Percentiles rank a stretch among this genome's conserved stretches.
Conservation (phyloP, 2,113 vertebrate genomes). For the Varanus salvator region DNA sequence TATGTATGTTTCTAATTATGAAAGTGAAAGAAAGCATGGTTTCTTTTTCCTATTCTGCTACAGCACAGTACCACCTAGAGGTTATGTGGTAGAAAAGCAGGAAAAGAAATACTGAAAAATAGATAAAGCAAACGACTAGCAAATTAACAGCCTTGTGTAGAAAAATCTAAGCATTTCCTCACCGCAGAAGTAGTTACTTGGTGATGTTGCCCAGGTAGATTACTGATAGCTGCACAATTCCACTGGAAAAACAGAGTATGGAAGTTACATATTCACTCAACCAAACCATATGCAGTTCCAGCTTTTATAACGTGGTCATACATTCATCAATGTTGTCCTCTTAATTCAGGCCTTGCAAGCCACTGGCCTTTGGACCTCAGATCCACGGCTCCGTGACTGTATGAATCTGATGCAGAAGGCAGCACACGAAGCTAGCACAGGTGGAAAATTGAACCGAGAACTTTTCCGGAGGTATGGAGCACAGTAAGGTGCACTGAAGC, state of each 20-base stretch:
- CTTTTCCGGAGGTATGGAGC: slow-evolving; percentile 10
- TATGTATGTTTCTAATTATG: too few relatives aligned
- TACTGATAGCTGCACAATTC: background rate
- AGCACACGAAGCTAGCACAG: slow-evolving; percentile 2
- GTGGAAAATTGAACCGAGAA: slow-evolving; percentile 9
- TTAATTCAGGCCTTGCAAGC: slow-evolving; percentile 9
- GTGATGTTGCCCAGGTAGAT: background rate
- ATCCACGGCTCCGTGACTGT: slow-evolving; percentile 22
- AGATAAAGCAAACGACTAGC: too few relatives aligned
- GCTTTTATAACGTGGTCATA: background rate
- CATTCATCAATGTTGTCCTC: background rate
- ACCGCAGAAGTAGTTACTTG: background rate
- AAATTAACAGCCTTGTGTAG: too few relatives aligned
- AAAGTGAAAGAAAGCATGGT: too few relatives aligned
- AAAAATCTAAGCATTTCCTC: background rate
- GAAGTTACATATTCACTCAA: background rate
- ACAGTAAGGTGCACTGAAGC: background rate
- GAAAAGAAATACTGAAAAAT: too few relatives aligned
- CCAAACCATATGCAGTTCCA: background rate
- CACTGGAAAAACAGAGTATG: background rate
- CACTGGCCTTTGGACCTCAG: slow-evolving; percentile 32
- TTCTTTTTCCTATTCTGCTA: too few relatives aligned
- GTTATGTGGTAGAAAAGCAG: too few relatives aligned
- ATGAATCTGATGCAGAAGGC: slow-evolving; percentile 7
- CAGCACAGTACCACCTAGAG: too few relatives aligned